Evolutionary conservation across 2,113 vertebrate species (phyloP), one percentile per base, ranked within the genome.

Genomic region (Ctenomys sociabilis): DNA sequence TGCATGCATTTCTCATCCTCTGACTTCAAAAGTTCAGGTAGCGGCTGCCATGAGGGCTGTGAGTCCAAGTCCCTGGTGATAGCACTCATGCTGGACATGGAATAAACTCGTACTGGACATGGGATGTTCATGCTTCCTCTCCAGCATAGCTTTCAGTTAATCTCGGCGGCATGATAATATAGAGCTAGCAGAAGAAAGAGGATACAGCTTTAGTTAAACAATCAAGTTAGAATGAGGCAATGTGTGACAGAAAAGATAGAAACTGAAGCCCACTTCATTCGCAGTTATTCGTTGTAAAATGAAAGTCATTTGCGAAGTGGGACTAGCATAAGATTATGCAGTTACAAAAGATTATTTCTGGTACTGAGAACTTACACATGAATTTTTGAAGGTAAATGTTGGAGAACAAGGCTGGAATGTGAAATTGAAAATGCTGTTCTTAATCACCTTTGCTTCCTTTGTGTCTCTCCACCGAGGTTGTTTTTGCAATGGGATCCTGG

Each of bases 11-110:
- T 72, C 40, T 88, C 82, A 32, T 32, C 3, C 30, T 30, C 1
- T 93, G 16, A 0, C 1, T 72, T 22, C 81, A 63, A 21, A 32
- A 40, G 3, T 8, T 52, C 78, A 73, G 7, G 17, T 4, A 30
- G 88, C 12, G 5, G 30, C 30, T 61, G 16, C 13, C 19, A 30
- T 22, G 24, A 10, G 30, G 28, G 35, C 9, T 28, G 2, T 22
- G 10, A 72, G 37, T n/a, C 0, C 2, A 0, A 24, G 8, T 1
- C 22, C 24, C 54, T 3, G 4, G 16, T 7, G 12, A 10, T 0
- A 40, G 64, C 57, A 2, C 37, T 30, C 37, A 30, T 3, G 72
- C 22, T 49, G 70, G 40, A 2, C 5, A 28, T 40, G 61, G 16
- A 93, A 70, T 59, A 30, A 43, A 12, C 14, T 49, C n/a, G n/a